Conservation (phyloP, 2,797 vertebrate species). For the Ctenopoma kingsleyae region DNA sequence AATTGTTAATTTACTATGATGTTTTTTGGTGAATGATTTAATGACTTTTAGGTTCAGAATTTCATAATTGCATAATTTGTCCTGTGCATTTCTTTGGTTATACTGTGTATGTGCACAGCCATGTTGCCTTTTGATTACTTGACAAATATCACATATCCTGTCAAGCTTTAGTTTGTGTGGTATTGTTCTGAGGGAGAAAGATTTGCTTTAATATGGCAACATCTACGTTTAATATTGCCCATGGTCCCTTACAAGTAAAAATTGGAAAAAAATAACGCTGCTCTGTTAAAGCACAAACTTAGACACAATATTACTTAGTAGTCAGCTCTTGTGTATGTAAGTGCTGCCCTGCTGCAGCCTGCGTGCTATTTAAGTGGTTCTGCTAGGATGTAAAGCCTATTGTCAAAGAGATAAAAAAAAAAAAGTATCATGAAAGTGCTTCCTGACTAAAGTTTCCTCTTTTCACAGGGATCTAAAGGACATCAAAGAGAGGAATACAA, state of each 20-base stretch:
- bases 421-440: neutral
- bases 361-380: neutral
- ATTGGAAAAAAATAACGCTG: neutral
- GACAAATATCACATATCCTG: too few relatives aligned
- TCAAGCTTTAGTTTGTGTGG: too few relatives aligned
- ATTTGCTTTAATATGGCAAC: too few relatives aligned
- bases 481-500: conserved; percentile 78
- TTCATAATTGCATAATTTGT: too few relatives aligned
- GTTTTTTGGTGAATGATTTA: neutral
- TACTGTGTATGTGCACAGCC: neutral
- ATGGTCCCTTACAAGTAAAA: too few relatives aligned
- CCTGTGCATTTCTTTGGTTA: too few relatives aligned
- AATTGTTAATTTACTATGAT: conserved; percentile 24
- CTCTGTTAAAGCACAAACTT: conserved; percentile 7
- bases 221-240: too few relatives aligned
- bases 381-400: conserved; percentile 7
- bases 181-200: too few relatives aligned
- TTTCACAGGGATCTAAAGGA: conserved; percentile 68
- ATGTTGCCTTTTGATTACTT: too few relatives aligned
- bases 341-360: neutral
- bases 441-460: conserved; percentile 57
- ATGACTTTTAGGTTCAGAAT: too few relatives aligned
- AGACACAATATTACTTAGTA: neutral
- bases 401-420: neutral
- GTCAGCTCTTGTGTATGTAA: neutral